Base-by-base conservation (phyloP, 2,113 vertebrate genomes). In the Elephantulus edwardii region DNA sequence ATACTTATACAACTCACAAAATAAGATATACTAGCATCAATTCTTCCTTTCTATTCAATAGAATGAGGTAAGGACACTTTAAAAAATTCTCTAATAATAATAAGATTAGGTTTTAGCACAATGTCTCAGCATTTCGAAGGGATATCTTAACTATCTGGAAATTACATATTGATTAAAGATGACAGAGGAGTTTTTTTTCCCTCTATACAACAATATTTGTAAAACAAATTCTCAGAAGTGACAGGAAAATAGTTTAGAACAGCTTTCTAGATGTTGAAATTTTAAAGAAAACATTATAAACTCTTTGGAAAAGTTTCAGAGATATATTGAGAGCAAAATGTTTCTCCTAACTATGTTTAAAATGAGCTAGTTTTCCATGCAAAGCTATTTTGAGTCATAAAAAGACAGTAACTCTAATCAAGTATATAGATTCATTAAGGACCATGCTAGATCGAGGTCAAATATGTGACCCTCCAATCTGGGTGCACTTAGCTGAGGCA, bases 381-480 rank as follows among this genome's bases (percentile, higher is more conserved):
- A 96, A 97, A 97, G 87, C 94, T 97, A 93, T 97, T 97, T 96
- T 96, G 90, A 93, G 91, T 77, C 89, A 95, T 96, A 97, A 98
- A 96, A 97, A 96, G 91, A 96, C 90, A 97, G 97, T 97, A 95
- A 97, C 74, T 97, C 96, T 97, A 97, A 97, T 97, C 95, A 97
- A 97, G 93, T 97, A 96, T 97, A 97, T 89, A 96, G 97, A 97
- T 97, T 97, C 97, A 98, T 97, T 98, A 97, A 97, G 91, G 93
- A 66, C 91, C 93, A 92, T 89, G 91, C 95, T 96, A 97, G 96
- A 96, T 94, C 64, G 95, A 91, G 97, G 97, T 97, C 97, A 97
- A 94, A 97, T 96, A 96, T 93, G 93, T 97, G 97, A 97, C 96
- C 96, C 87, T 97, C 96, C 96, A 98, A 96, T 97, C 97, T 97